Conservation (phyloP, 1,140 invertebrate species). For the Orchestia grillus region DNA sequence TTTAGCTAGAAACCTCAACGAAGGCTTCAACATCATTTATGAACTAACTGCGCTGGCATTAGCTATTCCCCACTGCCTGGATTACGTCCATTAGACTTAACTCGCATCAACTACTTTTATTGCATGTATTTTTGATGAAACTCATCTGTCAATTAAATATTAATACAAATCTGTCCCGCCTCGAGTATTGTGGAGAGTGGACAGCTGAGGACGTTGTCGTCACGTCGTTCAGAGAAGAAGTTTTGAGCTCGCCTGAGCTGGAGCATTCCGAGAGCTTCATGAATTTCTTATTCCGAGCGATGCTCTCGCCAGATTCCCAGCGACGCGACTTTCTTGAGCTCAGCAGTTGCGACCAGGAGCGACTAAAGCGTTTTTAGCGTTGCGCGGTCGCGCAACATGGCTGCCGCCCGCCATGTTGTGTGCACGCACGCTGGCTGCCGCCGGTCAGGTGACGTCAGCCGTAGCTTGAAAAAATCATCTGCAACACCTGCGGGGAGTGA, state of each 20-base stretch:
- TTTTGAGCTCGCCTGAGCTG: neutral
- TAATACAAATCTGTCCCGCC: neutral
- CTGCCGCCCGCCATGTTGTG: too few species aligned
- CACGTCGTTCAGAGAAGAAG: neutral
- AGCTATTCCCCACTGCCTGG: neutral
- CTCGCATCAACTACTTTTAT: neutral
- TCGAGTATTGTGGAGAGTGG: neutral
- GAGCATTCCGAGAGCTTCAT: neutral
- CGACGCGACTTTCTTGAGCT: neutral
- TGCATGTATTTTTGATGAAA: neutral
- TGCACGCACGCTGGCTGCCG: neutral
- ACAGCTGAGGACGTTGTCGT: neutral
- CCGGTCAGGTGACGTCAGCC: neutral
- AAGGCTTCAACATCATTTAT: neutral
- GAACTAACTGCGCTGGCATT: neutral
- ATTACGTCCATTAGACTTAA: slow-evolving; percentile 25
- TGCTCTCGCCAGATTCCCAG: neutral
- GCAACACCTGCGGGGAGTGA: neutral
- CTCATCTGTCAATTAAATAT: slow-evolving; percentile 15
- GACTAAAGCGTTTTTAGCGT: neutral
- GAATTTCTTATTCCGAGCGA: neutral
- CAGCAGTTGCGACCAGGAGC: neutral
- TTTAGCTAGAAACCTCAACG: neutral
- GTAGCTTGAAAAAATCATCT: neutral
- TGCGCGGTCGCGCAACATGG: too few species aligned